These are phyloP conservation scores for Sarotherodon lohbergeri DNA, from an alignment of 2,113 vertebrate genomes.

Conservation along the genomic window DNA sequence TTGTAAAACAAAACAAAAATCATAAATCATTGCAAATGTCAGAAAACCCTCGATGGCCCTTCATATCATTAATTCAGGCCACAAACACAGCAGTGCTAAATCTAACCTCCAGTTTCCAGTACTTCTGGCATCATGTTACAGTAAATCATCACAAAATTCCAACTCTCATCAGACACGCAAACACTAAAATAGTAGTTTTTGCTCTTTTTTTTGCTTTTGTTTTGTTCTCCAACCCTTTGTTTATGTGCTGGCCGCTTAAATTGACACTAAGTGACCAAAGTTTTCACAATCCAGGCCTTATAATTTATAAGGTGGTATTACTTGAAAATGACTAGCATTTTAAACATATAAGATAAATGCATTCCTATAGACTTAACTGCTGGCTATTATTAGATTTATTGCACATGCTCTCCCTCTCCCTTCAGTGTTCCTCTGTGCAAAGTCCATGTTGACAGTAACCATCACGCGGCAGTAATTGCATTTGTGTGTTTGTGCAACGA, in stretches of 20 bases:
- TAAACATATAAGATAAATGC: neutral
- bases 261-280: neutral
- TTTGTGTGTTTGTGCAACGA: neutral
- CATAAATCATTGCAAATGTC: neutral
- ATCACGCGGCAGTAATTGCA: neutral
- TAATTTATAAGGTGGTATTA: neutral
- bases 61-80: neutral
- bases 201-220: neutral
- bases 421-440: neutral
- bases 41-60: neutral
- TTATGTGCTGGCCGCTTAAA: neutral
- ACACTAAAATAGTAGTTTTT: neutral
- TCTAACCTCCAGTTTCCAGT: neutral
- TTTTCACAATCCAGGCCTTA: neutral
- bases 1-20: neutral
- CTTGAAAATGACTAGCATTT: neutral
- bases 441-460: neutral
- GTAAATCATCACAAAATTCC: neutral
- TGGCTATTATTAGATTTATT: neutral
- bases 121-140: neutral
- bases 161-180: neutral
- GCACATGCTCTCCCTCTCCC: neutral
- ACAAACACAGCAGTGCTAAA: neutral
- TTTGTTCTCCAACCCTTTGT: neutral
- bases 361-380: neutral